phyloP scores from a whole-genome alignment of 2,797 vertebrate species.

The Melopsittacus undulatus region DNA sequence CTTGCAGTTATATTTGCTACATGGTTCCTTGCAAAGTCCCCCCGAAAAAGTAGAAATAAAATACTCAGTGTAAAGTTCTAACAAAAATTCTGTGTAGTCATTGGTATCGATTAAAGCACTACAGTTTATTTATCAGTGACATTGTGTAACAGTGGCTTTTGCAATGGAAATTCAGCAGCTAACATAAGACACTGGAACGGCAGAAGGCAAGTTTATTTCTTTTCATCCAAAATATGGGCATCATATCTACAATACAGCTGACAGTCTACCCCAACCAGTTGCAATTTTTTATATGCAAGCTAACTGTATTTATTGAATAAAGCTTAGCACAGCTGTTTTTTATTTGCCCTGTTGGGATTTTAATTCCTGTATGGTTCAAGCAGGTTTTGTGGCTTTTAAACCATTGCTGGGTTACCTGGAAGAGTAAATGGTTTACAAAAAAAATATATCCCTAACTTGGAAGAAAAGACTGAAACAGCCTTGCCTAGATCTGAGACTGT shows the following conservation, averaged over 20 bases:
- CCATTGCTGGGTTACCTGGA: neutral
- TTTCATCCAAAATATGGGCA: neutral
- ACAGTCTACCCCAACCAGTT: neutral
- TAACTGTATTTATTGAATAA: neutral
- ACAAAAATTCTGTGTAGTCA: neutral
- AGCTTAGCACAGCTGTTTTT: neutral
- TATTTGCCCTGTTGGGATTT: neutral
- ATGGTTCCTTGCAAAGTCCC: neutral
- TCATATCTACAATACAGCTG: neutral
- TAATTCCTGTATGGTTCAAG: neutral
- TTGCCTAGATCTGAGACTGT: neutral
- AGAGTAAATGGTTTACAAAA: neutral
- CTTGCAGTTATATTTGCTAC: neutral
- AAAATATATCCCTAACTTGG: accelerated
- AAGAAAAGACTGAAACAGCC: neutral
- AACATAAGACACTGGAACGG: neutral
- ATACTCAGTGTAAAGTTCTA: neutral
- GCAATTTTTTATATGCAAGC: neutral
- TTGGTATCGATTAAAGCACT: neutral
- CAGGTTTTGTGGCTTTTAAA: neutral
- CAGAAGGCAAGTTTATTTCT: neutral
- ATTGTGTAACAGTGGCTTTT: neutral
- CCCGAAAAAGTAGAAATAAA: neutral
- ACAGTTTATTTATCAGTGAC: neutral
- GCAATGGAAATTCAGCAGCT: neutral